A percentile compares a stretch with the other conserved stretches of the same genome.
These are phyloP conservation scores for Platycheirus albimanus DNA, from an alignment of 2,888 invertebrate genomes.

Conservation along the genomic window DNA sequence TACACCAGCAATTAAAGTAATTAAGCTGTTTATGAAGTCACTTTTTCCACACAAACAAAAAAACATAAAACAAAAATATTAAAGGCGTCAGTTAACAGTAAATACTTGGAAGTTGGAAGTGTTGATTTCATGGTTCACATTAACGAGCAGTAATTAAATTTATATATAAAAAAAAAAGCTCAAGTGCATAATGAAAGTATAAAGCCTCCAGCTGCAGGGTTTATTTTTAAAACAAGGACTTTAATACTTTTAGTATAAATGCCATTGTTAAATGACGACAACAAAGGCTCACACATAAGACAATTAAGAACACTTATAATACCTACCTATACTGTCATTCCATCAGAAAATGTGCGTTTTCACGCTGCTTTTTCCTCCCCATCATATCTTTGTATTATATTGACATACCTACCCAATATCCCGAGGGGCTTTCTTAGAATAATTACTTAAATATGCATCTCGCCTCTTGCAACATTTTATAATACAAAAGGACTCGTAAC, in stretches of 20 bases:
- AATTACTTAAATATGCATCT: slow-evolving; percentile 73
- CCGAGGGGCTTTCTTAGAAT: slow-evolving; percentile 61
- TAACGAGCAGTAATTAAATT: slow-evolving; percentile 39
- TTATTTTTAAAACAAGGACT: background rate
- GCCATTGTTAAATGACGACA: slow-evolving; percentile 1
- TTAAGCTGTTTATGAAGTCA: slow-evolving; percentile 14
- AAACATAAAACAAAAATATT: background rate
- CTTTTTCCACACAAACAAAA: background rate
- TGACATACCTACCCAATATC: slow-evolving; percentile 8
- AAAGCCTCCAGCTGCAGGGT: background rate
- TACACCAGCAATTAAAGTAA: slow-evolving; percentile 14
- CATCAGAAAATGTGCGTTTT: slow-evolving; percentile 67
- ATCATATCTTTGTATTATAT: background rate
- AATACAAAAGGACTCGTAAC: slow-evolving; percentile 42
- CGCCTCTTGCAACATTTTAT: slow-evolving; percentile 46
- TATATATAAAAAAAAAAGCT: background rate
- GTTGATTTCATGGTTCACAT: slow-evolving; percentile 32
- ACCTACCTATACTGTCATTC: too few species aligned
- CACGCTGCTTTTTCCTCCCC: slow-evolving; percentile 62
- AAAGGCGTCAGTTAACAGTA: slow-evolving; percentile 1
- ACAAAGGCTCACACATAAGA: slow-evolving; percentile 35
- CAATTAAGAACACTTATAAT: slow-evolving; percentile 74
- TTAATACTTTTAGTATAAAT: slow-evolving; percentile 13
- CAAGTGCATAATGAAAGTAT: background rate
- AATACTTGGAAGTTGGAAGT: slow-evolving; percentile 14